These are phyloP conservation scores for Schizopygopsis malacanthus DNA, from an alignment of 2,797 vertebrate genomes.

Conservation along the genomic window DNA sequence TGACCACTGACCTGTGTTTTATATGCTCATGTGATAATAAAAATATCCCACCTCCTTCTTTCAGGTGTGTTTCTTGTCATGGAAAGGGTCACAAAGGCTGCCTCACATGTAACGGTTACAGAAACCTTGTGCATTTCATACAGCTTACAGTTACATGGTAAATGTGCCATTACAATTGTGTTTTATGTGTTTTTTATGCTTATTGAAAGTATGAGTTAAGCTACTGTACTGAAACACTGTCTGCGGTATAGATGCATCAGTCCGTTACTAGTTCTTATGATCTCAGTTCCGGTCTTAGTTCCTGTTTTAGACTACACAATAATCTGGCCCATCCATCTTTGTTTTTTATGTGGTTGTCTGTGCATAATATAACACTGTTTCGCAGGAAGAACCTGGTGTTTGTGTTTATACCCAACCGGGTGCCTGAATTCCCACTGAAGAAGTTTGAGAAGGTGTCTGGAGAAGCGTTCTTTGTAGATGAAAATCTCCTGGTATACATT, in stretches of 20 bases:
- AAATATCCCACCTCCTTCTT: not conserved
- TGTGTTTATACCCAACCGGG: conserved; percentile 80
- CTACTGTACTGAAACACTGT: not conserved
- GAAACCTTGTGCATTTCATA: conserved; percentile 79
- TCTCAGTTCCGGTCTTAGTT: not conserved
- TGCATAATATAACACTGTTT: conserved; percentile 7
- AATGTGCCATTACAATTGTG: not conserved
- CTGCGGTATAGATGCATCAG: not conserved
- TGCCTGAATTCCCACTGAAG: conserved; percentile 78
- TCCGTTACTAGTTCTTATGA: not conserved
- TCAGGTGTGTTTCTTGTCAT: conserved; percentile 76
- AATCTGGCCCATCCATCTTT: not conserved
- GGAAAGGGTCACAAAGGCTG: conserved; percentile 76
- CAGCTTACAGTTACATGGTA: conserved; percentile 79
- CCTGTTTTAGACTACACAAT: not conserved
- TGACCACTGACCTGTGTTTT: not conserved
- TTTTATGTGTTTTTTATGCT: not conserved
- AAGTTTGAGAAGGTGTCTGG: conserved; percentile 82
- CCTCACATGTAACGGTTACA: conserved; percentile 73
- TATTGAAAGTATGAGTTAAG: not conserved
- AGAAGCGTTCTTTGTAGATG: conserved; percentile 80
- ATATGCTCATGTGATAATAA: not conserved
- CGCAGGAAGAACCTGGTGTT: conserved; percentile 81
- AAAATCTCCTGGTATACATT: conserved; percentile 74
- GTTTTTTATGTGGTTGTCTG: not conserved